A percentile compares a stretch with the other conserved stretches of the same genome.
phyloP scores from a whole-genome alignment of 2,797 vertebrate genomes.

The Hypotaenidia philippensis region DNA sequence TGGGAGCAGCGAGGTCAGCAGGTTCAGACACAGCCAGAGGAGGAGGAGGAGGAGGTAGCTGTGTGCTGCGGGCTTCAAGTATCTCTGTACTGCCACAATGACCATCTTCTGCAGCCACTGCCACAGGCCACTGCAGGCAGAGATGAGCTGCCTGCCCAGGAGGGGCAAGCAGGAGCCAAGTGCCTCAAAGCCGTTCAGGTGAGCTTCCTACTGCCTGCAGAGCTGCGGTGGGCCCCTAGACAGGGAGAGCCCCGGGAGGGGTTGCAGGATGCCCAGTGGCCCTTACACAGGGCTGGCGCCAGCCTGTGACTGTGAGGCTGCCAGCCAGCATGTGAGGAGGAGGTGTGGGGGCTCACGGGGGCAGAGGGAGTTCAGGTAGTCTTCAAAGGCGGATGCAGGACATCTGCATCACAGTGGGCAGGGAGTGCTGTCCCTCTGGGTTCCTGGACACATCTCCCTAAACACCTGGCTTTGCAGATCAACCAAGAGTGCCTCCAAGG shows the following conservation, averaged over 20 bases:
- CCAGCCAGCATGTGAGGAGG: rapidly evolving
- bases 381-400: not conserved
- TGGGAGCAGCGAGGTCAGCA: conserved; percentile 53
- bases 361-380: not conserved
- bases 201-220: not conserved
- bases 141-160: conserved; percentile 11
- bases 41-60: not conserved
- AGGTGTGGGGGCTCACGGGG: not conserved
- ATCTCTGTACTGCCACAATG: conserved; percentile 7
- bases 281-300: not conserved
- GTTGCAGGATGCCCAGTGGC: rapidly evolving
- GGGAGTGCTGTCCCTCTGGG: not conserved
- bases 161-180: not conserved
- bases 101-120: conserved; percentile 75
- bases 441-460: not conserved
- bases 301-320: rapidly evolving
- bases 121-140: conserved; percentile 50
- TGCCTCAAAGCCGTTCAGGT: conserved; percentile 54
- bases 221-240: not conserved
- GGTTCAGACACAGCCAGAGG: conserved; percentile 45
- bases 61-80: not conserved
- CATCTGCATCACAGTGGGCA: rapidly evolving
- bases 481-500: conserved; percentile 92
- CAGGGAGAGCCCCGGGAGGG: not conserved
- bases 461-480: conserved; percentile 80